Evolutionary conservation across 2,888 invertebrate species (phyloP), one percentile per base, ranked within the genome.

Genomic region (Cistogaster globosa): DNA sequence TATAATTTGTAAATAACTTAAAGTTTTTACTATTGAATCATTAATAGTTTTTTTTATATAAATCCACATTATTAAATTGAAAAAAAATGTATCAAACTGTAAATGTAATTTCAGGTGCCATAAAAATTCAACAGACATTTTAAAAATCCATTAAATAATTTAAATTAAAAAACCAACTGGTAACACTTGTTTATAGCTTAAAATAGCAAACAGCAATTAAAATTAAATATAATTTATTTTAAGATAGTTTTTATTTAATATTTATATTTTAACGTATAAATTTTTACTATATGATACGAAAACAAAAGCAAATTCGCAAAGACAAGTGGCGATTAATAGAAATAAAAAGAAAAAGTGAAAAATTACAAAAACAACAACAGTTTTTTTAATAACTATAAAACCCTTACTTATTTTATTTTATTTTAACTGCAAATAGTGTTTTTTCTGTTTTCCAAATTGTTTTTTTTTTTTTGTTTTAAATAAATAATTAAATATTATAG

Each of bases 301-400:
- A 74, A 42, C 20, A 42, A 62, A 53, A n/a, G 18, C 42, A 20
- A 78, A 63, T 55, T 51, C 22, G 38, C 22, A 67, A 67, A 36
- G 14, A 58, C 53, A 79, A 58, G 36, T 26, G 26, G 26, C 26
- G 26, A 26, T 4, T n/a, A n/a, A n/a, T n/a, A n/a, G n/a, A n/a
- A n/a, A n/a, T n/a, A n/a, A n/a, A n/a, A n/a, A n/a, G n/a, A n/a
- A n/a, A n/a, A n/a, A n/a, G n/a, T n/a, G n/a, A n/a, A n/a, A n/a
- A n/a, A n/a, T n/a, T n/a, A 63, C 18, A n/a, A 26, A 26, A 1
- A 63, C 18, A 75, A 14, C 11, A 42, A 11, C 53, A 55, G 45
- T 65, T 57, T 20, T 75, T 57, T 18, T 55, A 57, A 32, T 65
- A n/a, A 16, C 65, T 45, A 18, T 48, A 3, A 45, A 67, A 76